A percentile compares a stretch with the other conserved stretches of the same genome.
These are phyloP conservation scores for Solen grandis DNA, from an alignment of 1,140 invertebrate species.

Conservation along the genomic window DNA sequence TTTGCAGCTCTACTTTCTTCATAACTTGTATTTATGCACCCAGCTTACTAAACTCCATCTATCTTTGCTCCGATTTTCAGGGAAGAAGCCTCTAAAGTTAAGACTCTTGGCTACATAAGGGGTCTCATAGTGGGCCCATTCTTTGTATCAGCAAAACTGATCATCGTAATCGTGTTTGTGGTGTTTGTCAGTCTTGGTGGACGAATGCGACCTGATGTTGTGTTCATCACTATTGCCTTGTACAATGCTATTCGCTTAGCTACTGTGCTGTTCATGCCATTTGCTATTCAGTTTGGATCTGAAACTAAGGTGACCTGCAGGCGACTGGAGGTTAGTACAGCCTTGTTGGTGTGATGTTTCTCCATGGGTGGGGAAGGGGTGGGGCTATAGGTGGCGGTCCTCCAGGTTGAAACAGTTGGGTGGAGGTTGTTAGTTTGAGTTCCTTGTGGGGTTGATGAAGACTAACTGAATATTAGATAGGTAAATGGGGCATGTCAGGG, in stretches of 20 bases:
- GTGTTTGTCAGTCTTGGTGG: slow-evolving; percentile 63
- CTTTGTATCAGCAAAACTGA: slow-evolving; percentile 75
- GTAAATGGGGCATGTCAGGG: no score
- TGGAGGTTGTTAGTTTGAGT: no score
- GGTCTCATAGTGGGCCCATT: slow-evolving; percentile 71
- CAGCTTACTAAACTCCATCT: no score
- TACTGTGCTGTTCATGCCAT: slow-evolving; percentile 70
- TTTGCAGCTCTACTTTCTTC: no score
- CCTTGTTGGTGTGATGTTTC: no score
- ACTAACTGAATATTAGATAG: no score
- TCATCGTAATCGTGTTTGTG: slow-evolving; percentile 74
- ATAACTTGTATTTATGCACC: no score
- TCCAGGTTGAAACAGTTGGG: no score
- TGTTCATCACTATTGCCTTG: slow-evolving; percentile 71
- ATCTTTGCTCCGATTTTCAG: no score
- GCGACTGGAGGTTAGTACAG: slow-evolving; percentile 80
- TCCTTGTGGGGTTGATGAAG: no score
- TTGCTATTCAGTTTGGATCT: slow-evolving; percentile 73
- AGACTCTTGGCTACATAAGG: slow-evolving; percentile 60
- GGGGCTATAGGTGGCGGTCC: no score
- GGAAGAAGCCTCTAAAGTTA: slow-evolving; percentile 66
- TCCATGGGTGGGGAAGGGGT: no score
- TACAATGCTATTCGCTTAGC: slow-evolving; percentile 69
- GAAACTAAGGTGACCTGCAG: slow-evolving; percentile 77
- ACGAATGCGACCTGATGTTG: slow-evolving; percentile 63